Conservation (phyloP, 2,113 vertebrate genomes). For the Platichthys flesus region DNA sequence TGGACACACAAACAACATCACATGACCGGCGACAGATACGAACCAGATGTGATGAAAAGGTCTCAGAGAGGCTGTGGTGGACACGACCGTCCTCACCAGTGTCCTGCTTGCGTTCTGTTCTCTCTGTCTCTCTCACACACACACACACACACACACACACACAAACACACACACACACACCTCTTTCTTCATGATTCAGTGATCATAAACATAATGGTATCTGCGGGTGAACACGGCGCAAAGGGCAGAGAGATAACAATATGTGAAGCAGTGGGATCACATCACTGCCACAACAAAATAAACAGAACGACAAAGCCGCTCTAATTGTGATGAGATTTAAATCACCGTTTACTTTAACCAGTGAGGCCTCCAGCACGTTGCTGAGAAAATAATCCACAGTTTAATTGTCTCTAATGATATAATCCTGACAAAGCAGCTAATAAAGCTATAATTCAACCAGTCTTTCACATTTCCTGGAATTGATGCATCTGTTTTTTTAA, state of each 20-base stretch:
- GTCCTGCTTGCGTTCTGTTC: not conserved
- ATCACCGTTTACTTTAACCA: not conserved
- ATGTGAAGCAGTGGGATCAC: conserved; percentile 18
- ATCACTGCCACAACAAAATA: not conserved
- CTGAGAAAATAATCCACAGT: not conserved
- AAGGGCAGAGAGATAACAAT: conserved; percentile 68
- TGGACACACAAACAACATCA: not conserved
- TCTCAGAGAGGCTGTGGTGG: not conserved
- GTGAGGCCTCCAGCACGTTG: not conserved
- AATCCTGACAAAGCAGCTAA: not conserved
- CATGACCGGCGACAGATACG: conserved; percentile 6
- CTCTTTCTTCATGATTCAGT: conserved; percentile 1
- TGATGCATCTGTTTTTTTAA: not conserved
- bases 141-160: not conserved
- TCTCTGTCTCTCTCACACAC: not conserved
- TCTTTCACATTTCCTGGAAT: not conserved
- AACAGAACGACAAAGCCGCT: not conserved
- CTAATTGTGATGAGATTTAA: not conserved
- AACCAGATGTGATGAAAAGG: conserved; percentile 50
- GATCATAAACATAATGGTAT: conserved; percentile 64
- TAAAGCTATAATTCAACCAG: not conserved
- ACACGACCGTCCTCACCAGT: not conserved
- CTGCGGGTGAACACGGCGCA: conserved; percentile 49
- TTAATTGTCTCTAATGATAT: not conserved
- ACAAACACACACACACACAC: not conserved